A percentile compares a stretch with the other conserved stretches of the same genome.
Conservation (phyloP, 2,797 vertebrate genomes). For the Sebastiscus albofasciatus region DNA sequence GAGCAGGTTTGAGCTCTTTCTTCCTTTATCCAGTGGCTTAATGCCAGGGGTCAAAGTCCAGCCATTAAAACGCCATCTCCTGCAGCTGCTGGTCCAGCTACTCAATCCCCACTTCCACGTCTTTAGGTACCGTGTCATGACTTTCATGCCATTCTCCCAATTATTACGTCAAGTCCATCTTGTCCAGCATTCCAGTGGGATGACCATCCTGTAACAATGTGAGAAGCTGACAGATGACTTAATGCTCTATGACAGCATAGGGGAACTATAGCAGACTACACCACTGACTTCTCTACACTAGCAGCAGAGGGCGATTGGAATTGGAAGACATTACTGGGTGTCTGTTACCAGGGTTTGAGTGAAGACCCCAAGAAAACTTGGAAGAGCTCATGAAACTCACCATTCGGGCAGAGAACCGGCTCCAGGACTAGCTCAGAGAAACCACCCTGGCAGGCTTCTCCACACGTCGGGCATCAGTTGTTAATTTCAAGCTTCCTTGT, state of each 20-base stretch:
- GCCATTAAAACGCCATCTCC: not conserved
- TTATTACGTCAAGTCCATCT: not conserved
- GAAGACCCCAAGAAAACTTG: not conserved
- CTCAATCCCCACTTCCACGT: not conserved
- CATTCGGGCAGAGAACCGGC: not conserved
- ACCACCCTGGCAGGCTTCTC: not conserved
- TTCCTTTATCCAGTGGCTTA: slow-evolving; percentile 21
- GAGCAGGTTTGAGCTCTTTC: slow-evolving; percentile 15
- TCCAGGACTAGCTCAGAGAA: slow-evolving; percentile 12
- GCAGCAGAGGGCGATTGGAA: not conserved
- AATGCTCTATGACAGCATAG: slow-evolving; percentile 7
- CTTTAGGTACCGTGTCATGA: not conserved
- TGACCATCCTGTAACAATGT: slow-evolving; percentile 5
- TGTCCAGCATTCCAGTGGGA: not conserved
- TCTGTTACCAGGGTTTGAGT: not conserved
- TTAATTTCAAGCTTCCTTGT: slow-evolving; percentile 13
- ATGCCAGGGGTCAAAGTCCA: slow-evolving; percentile 23
- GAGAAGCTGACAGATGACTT: slow-evolving; percentile 7
- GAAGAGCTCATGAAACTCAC: not conserved
- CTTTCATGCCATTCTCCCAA: not conserved
- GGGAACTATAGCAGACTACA: not conserved
- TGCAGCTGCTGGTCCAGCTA: not conserved
- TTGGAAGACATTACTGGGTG: not conserved
- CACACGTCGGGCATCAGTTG: not conserved
- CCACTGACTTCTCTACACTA: not conserved